These are phyloP conservation scores for Cyphomyrus discorhynchus DNA, from an alignment of 2,113 vertebrate species.

Conservation along the genomic window DNA sequence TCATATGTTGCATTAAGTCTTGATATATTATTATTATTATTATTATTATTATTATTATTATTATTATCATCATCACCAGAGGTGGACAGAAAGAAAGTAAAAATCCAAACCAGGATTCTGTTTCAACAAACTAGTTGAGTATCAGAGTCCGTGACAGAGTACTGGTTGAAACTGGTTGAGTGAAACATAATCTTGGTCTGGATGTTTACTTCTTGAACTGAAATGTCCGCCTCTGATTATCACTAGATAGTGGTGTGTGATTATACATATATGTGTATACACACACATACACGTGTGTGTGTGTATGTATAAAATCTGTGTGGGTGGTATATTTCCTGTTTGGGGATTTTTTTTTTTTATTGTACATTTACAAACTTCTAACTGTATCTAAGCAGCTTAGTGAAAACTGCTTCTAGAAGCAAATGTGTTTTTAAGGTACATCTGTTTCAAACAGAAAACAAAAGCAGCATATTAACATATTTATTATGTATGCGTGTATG, in stretches of 20 bases:
- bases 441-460: conserved; percentile 40
- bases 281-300: background rate
- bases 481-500: conserved; percentile 66
- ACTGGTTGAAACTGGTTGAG: no score
- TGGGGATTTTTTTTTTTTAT: conserved; percentile 32
- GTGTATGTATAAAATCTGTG: background rate
- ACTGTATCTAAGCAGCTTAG: conserved; percentile 45
- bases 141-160: no score
- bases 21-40: conserved; percentile 10
- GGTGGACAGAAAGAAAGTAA: no score
- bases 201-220: no score
- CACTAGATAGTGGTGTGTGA: background rate
- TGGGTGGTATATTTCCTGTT: conserved; percentile 24
- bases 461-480: conserved; percentile 55
- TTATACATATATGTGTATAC: background rate
- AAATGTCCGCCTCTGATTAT: background rate
- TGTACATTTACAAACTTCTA: conserved; percentile 32
- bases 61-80: no score
- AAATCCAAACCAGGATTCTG: no score
- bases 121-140: no score
- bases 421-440: conserved; percentile 56
- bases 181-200: no score
- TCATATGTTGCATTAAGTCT: conserved; percentile 19
- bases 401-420: conserved; percentile 47
- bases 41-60: conserved; percentile 17